Evolutionary conservation across 2,888 invertebrate genomes (phyloP), one percentile per base, ranked within the genome.

Genomic region (Temnothorax ravouxi): DNA sequence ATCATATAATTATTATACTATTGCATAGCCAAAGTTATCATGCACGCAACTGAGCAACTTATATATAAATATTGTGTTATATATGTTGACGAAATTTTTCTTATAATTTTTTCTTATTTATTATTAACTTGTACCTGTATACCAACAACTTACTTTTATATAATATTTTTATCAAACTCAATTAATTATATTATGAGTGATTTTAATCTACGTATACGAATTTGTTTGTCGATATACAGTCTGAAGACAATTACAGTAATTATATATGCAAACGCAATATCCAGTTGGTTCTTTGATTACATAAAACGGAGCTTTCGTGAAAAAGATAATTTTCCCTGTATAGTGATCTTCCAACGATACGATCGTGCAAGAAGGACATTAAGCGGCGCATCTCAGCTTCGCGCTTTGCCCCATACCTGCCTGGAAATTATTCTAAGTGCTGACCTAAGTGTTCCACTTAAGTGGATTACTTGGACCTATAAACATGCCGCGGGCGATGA

Each of bases 371-470:
- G 71, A 80, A 80, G 38, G 15, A 25, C 59, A 80, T 80, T 80
- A 80, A 34, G 71, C 59, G 13, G 38, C 18, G 21, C 18, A 50
- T 56, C 34, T 69, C 56, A 25, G 67, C 41, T 6, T 29, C 29
- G 13, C 11, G 13, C 9, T 47, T 47, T 44, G 29, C 34, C 34
- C 41, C n/a, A 41, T 66, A 41, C 41, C 76, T 79, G 59, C 59
- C 56, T 4, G 59, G 38, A 69, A 80, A 80, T 80, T 69, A 80
- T 80, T 80, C 59, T 71, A 80, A 80, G 59, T 71, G 59, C 71
- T 80, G 79, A 80, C 71, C 69, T 61, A 80, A 80, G 71, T 71
- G 41, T 80, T 38, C 38, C 25, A 25, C 38, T 38, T 80, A 80
- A 80, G 47, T 80, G 59, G 47, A 80, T 80, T 47, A 59, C 69